Percentiles rank a stretch among this genome's conserved stretches.
Evolutionary conservation across 2,113 vertebrate genomes (phyloP).

Genomic region (Charadrius vociferus): DNA sequence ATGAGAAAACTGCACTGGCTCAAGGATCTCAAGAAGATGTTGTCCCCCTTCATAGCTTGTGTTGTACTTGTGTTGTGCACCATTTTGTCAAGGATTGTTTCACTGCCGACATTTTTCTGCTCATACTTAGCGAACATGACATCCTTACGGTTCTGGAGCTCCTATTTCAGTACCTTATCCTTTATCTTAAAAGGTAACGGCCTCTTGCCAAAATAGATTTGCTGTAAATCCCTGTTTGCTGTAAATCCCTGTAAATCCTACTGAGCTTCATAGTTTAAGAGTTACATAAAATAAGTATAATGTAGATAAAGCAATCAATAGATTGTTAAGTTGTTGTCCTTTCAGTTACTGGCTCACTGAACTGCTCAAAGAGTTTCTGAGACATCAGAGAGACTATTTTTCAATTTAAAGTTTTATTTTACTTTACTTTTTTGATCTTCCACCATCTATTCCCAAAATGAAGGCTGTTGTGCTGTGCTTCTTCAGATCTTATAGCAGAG

Average conservation of each 20-base stretch:
- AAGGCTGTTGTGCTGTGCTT: background rate
- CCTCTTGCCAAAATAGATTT: background rate
- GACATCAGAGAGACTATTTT: background rate
- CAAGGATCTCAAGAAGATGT: background rate
- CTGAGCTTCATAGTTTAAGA: background rate
- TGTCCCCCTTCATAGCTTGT: background rate
- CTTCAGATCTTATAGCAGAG: background rate
- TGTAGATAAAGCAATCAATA: background rate
- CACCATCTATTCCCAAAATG: background rate
- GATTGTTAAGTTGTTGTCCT: background rate
- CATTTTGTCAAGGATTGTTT: background rate
- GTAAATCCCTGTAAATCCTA: no score
- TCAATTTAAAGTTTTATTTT: background rate
- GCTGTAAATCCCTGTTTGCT: background rate
- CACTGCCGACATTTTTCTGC: background rate
- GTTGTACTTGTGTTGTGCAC: background rate
- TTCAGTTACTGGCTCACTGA: background rate
- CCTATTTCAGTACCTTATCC: background rate
- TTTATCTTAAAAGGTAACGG: background rate
- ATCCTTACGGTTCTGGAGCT: background rate
- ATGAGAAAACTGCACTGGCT: background rate
- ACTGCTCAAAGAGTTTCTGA: background rate
- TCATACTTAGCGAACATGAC: background rate
- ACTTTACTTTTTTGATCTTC: background rate
- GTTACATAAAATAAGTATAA: background rate